Evolutionary conservation across 64 coral and sea anemone genomes (phyloP), one percentile per base, ranked within the genome.

Genomic region (Cladopsammia gracilis): DNA sequence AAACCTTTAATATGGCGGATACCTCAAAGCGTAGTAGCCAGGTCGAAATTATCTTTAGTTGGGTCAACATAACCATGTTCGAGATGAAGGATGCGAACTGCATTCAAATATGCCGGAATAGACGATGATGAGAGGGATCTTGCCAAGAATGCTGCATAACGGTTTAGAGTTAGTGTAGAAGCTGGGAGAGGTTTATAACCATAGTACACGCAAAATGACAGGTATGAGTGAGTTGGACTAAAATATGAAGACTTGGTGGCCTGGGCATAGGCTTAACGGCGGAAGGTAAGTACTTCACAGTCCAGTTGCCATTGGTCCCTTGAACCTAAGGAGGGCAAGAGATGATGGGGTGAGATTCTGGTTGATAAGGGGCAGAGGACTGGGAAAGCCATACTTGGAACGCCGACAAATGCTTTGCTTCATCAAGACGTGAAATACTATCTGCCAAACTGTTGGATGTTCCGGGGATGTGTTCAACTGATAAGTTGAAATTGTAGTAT

Each of bases 301-400:
- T 75, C 42, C 13, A 75, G 46, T 48, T 49, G 46, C 52, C 69
- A 12, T 71, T 71, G n/a, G n/a, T n/a, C n/a, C n/a, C n/a, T n/a
- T n/a, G 69, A 22, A 71, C 47, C 45, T 75, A 75, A 75, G 44
- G 43, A 47, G 45, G 11, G 71, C 71, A 75, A 75, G 71, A 75
- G 71, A 75, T 19, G 47, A 47, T 75, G 12, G 14, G 0, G 71
- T 75, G 45, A 49, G 71, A 47, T 75, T 75, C 16, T 18, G 19
- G 12, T 4, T 18, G 7, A 62, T 62, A 16, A 16, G 60, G 16
- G 11, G 4, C 13, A 62, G 60, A 62, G 71, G 71, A 75, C 45
- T 75, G 8, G 46, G 71, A 75, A 7, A 71, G 69, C 69, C 69
- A 71, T 71, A 22, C 69, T 71, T 71, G 25, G 69, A 71, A 71